A percentile compares a stretch with the other conserved stretches of the same genome.
phyloP scores from a whole-genome alignment of 2,113 vertebrate genomes.

The Penelope pileata region DNA sequence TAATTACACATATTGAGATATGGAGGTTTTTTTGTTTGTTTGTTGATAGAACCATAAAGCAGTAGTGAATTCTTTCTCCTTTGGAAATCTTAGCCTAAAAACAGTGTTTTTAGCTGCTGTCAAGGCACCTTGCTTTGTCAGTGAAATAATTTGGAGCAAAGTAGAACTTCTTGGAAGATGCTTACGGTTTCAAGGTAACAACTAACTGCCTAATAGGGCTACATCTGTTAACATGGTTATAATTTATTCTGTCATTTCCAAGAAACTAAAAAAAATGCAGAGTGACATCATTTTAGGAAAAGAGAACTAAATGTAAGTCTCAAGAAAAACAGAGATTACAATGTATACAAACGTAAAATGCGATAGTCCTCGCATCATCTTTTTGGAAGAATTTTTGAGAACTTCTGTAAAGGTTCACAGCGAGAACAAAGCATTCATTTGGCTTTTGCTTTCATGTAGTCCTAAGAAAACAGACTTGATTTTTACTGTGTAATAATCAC shows the following conservation, averaged over 20 bases:
- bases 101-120: background rate
- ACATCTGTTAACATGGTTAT: background rate
- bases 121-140: background rate
- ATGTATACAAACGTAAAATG: background rate
- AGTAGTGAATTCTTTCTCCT: background rate
- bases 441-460: background rate
- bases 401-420: background rate
- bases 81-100: background rate
- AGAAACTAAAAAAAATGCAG: background rate
- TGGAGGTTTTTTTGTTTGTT: rapidly evolving
- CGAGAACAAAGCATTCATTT: background rate
- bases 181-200: background rate
- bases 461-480: background rate
- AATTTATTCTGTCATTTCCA: background rate
- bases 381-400: background rate
- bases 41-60: background rate
- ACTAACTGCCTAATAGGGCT: background rate
- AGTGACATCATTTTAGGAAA: background rate
- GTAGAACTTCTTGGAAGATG: background rate
- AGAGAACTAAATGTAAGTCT: background rate
- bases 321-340: background rate
- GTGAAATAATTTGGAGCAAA: background rate
- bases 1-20: background rate
- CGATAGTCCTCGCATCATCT: background rate
- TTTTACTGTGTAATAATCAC: background rate